These are phyloP conservation scores for Siphlonurus alternatus DNA, from an alignment of 2,888 invertebrate genomes.

Conservation along the genomic window DNA sequence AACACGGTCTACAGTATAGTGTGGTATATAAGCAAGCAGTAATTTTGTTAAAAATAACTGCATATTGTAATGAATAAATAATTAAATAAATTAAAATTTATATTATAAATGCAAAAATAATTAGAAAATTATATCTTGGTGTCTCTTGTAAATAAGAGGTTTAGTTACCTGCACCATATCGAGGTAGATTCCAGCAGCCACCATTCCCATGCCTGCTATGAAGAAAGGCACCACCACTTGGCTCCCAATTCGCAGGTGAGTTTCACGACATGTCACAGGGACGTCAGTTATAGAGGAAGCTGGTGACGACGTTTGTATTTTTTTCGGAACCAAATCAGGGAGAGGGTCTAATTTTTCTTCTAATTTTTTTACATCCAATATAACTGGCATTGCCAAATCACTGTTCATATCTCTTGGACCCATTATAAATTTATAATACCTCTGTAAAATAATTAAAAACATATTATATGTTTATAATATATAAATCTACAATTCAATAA, in stretches of 20 bases:
- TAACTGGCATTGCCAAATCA: too few species aligned
- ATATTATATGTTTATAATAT: too few species aligned
- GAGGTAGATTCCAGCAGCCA: slow-evolving; percentile 36
- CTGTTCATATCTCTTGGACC: too few species aligned
- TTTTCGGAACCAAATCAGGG: too few species aligned
- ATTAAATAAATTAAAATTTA: neutral
- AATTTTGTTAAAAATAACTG: neutral
- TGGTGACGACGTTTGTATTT: neutral
- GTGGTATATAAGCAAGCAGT: neutral
- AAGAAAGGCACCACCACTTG: slow-evolving; percentile 33
- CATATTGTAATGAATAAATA: neutral
- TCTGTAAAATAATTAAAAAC: too few species aligned
- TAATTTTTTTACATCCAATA: too few species aligned
- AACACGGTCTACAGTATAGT: too few species aligned
- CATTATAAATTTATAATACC: too few species aligned
- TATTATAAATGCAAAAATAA: neutral
- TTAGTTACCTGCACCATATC: slow-evolving; percentile 33
- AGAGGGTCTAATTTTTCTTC: too few species aligned
- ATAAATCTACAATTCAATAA: too few species aligned
- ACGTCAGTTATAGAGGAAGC: neutral
- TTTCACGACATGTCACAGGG: too few species aligned
- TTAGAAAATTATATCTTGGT: neutral
- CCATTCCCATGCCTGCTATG: slow-evolving; percentile 39
- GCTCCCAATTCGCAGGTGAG: slow-evolving; percentile 18
- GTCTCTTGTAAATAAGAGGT: neutral